These are phyloP conservation scores for Papilio elwesi DNA, from an alignment of 2,888 invertebrate species.

Conservation along the genomic window DNA sequence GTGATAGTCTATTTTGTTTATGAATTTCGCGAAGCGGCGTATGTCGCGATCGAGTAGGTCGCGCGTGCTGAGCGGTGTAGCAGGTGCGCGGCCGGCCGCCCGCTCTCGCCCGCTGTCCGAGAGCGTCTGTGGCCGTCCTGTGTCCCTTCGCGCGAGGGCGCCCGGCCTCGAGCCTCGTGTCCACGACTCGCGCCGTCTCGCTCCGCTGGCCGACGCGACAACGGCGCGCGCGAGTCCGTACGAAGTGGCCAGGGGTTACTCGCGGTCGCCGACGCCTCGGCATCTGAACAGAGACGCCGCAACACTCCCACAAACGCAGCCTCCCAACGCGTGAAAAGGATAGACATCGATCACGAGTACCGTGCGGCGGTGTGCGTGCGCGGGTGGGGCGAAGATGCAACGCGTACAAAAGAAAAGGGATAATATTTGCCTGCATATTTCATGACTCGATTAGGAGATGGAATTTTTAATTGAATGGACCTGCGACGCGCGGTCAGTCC, in stretches of 20 bases:
- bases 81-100: slow-evolving; percentile 82
- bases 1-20: slow-evolving; percentile 69
- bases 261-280: slow-evolving; percentile 82
- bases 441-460: slow-evolving; percentile 84
- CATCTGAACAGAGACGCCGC: slow-evolving; percentile 72
- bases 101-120: slow-evolving; percentile 85
- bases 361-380: slow-evolving; percentile 83
- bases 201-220: slow-evolving; percentile 80
- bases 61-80: slow-evolving; percentile 73
- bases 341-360: slow-evolving; percentile 72
- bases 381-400: slow-evolving; percentile 84
- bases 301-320: slow-evolving; percentile 55
- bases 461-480: slow-evolving; percentile 84
- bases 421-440: slow-evolving; percentile 85
- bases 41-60: slow-evolving; percentile 74
- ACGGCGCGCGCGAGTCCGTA: slow-evolving; percentile 82
- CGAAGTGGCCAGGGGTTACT: slow-evolving; percentile 84
- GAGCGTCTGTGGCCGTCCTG: slow-evolving; percentile 79
- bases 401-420: slow-evolving; percentile 84
- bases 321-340: slow-evolving; percentile 66
- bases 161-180: slow-evolving; percentile 72
- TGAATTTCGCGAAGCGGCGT: slow-evolving; percentile 59
- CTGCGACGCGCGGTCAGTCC: slow-evolving; percentile 72
- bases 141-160: slow-evolving; percentile 84
- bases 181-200: slow-evolving; percentile 77